A percentile compares a stretch with the other conserved stretches of the same genome.
Conservation (phyloP, 2,797 vertebrate species). For the Zalophus californianus region DNA sequence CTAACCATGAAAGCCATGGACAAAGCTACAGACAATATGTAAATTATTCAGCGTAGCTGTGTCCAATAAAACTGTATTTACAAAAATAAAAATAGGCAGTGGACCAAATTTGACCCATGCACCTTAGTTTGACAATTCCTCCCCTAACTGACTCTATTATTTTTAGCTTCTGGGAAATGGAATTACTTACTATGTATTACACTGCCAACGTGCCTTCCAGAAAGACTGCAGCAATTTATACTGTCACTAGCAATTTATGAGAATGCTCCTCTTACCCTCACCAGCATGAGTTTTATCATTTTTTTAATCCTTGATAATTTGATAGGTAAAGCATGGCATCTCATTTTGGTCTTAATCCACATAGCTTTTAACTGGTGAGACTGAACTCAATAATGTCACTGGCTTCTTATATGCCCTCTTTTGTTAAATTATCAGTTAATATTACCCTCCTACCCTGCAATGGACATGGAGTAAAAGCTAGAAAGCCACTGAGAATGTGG, state of each 20-base stretch:
- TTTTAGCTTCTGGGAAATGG: constrained; percentile 1
- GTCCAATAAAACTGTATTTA: background rate
- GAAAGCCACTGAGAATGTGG: background rate
- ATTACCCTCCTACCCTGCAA: background rate
- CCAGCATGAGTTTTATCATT: background rate
- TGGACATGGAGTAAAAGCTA: background rate
- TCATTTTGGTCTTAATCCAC: constrained; percentile 27
- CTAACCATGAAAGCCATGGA: background rate
- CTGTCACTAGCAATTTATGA: background rate
- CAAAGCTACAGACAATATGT: background rate
- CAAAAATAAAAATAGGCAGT: background rate
- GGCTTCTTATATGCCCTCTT: background rate
- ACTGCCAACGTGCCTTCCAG: background rate
- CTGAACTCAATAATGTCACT: background rate
- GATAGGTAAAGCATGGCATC: background rate
- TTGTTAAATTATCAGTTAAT: constrained; percentile 1
- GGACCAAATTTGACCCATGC: background rate
- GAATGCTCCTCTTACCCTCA: background rate
- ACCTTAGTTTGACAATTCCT: background rate
- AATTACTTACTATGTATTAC: background rate
- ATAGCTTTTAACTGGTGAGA: constrained; percentile 24
- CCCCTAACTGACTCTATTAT: background rate
- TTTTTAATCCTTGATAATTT: background rate
- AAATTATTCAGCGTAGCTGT: background rate
- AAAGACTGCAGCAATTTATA: background rate